phyloP scores from a whole-genome alignment of 2,888 invertebrate genomes.

The Nebria salina region DNA sequence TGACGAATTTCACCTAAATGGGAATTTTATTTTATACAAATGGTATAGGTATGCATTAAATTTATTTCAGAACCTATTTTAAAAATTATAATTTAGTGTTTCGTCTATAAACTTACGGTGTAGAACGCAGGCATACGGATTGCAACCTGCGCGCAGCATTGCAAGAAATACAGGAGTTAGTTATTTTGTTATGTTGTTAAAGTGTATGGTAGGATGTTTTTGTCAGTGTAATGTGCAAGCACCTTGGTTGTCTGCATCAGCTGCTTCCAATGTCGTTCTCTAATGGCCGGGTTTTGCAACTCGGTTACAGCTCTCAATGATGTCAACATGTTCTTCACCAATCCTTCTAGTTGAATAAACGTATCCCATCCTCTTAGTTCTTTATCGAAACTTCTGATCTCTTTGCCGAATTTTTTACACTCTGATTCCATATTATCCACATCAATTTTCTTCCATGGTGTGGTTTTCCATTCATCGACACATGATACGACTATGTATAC shows the following conservation, averaged over 20 bases:
- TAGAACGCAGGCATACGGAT: conserved; percentile 52
- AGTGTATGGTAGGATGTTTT: conserved; percentile 9
- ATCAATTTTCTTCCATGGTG: conserved; percentile 93
- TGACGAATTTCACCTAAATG: conserved; percentile 77
- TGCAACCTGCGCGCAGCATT: conserved; percentile 50
- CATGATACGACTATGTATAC: conserved; percentile 81
- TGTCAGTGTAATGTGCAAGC: conserved; percentile 38
- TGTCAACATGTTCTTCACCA: conserved; percentile 92
- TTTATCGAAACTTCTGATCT: conserved; percentile 81
- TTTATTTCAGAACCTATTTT: neutral
- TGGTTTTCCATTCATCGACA: conserved; percentile 92
- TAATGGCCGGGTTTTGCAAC: conserved; percentile 92
- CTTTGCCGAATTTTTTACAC: conserved; percentile 91
- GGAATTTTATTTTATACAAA: neutral
- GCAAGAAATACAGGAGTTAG: conserved; percentile 12
- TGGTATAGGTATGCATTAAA: neutral
- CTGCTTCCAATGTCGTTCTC: conserved; percentile 93
- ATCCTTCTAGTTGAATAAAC: conserved; percentile 80
- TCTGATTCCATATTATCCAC: conserved; percentile 95
- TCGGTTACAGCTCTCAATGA: conserved; percentile 92
- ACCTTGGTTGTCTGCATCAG: conserved; percentile 93
- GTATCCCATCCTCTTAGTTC: conserved; percentile 83
- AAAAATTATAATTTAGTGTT: neutral
- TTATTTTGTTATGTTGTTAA: conserved; percentile 29
- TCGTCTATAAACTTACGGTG: conserved; percentile 49